A percentile compares a stretch with the other conserved stretches of the same genome.
These are phyloP conservation scores for Amblyraja radiata DNA, from an alignment of 2,797 vertebrate species.

Conservation along the genomic window DNA sequence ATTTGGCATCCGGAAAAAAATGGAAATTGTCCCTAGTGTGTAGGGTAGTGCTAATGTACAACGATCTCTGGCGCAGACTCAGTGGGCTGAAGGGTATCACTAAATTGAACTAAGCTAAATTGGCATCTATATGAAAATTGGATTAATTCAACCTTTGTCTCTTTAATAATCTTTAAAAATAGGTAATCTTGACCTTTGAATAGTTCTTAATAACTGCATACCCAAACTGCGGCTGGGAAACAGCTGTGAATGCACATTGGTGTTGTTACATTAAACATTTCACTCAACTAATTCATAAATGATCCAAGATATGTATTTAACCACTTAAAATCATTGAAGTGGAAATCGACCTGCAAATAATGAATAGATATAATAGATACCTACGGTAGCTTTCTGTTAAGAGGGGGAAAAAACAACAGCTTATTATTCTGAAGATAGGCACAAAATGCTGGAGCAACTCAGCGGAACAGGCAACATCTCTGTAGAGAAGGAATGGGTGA, in stretches of 20 bases:
- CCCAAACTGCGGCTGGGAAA: neutral
- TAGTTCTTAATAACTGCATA: neutral
- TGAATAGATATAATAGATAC: neutral
- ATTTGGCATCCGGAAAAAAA: too few relatives aligned
- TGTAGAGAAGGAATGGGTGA: too few relatives aligned
- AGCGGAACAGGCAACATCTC: too few relatives aligned
- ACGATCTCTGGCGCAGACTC: too few relatives aligned
- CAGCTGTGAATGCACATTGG: neutral
- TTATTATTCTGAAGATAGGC: too few relatives aligned
- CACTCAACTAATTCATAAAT: neutral
- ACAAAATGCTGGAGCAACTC: too few relatives aligned
- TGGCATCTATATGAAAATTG: neutral
- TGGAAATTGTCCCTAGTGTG: too few relatives aligned
- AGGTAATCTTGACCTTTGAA: too few relatives aligned
- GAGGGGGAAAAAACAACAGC: neutral
- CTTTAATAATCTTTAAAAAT: neutral
- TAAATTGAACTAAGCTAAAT: too few relatives aligned
- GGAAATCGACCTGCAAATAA: neutral
- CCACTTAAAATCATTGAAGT: neutral
- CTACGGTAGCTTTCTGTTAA: neutral
- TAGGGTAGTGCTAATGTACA: too few relatives aligned
- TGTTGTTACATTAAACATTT: neutral
- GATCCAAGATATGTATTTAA: neutral
- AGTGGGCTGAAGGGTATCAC: too few relatives aligned
- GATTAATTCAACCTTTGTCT: neutral